These are phyloP conservation scores for Lobophora halterata DNA, from an alignment of 2,888 invertebrate genomes.

Conservation along the genomic window DNA sequence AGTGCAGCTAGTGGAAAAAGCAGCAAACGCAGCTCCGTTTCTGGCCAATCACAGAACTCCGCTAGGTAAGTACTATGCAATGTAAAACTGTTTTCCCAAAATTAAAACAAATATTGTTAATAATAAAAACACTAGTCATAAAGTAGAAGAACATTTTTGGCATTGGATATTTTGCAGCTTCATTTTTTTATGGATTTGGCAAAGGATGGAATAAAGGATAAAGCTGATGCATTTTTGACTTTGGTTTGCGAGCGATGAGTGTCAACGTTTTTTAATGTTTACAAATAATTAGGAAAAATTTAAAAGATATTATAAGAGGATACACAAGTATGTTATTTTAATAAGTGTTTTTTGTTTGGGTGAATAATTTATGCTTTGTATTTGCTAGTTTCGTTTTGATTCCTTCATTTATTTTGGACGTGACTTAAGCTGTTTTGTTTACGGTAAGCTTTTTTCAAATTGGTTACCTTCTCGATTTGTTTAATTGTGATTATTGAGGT, in stretches of 20 bases:
- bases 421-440: conserved; percentile 39
- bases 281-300: conserved; percentile 17
- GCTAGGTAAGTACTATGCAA: conserved; percentile 61
- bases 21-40: conserved; percentile 73
- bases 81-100: conserved; percentile 23
- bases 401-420: conserved; percentile 37
- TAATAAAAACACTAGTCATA: conserved; percentile 37
- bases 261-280: conserved; percentile 24
- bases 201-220: conserved; percentile 29
- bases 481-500: conserved; percentile 37
- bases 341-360: conserved; percentile 34
- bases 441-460: conserved; percentile 38
- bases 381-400: conserved; percentile 49
- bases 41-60: conserved; percentile 69
- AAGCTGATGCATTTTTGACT: conserved; percentile 66
- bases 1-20: conserved; percentile 71
- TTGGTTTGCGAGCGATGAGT: conserved; percentile 66
- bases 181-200: conserved; percentile 55
- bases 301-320: conserved; percentile 60
- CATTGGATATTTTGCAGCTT: conserved; percentile 73
- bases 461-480: conserved; percentile 27
- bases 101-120: conserved; percentile 26
- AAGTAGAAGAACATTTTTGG: conserved; percentile 45
- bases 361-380: conserved; percentile 54
- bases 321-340: conserved; percentile 68